phyloP scores from a whole-genome alignment of 2,113 vertebrate species.

The Eretmochelys imbricata region DNA sequence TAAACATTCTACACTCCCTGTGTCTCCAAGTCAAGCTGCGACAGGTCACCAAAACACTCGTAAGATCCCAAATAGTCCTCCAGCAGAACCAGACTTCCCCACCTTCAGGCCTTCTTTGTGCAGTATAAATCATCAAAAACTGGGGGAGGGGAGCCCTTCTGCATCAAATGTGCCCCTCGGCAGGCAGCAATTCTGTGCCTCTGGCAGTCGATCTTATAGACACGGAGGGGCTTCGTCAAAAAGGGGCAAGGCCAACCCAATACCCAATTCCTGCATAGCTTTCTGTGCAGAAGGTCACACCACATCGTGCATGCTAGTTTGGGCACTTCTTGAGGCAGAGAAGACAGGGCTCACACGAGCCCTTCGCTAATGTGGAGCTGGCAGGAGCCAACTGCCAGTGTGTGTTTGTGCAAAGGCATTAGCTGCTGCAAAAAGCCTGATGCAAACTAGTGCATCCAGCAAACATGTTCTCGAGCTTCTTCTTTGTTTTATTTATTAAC shows the following conservation, averaged over 20 bases:
- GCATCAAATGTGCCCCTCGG: fast-evolving
- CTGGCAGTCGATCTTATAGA: not conserved
- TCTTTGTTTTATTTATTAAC: not conserved
- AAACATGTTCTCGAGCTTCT: not conserved
- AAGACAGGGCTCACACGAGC: fast-evolving
- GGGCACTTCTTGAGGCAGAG: not conserved
- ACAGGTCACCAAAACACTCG: not conserved
- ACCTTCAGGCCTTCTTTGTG: not conserved
- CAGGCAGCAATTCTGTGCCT: not conserved
- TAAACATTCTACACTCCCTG: not conserved
- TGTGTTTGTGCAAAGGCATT: not conserved
- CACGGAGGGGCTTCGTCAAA: not conserved
- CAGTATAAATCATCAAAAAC: not conserved
- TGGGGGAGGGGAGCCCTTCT: fast-evolving
- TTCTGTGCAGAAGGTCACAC: not conserved
- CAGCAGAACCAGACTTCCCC: fast-evolving
- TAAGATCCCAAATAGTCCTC: not conserved
- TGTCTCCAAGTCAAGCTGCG: not conserved
- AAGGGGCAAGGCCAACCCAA: not conserved
- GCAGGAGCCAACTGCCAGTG: not conserved
- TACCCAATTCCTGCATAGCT: not conserved
- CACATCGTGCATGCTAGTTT: fast-evolving
- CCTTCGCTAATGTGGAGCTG: not conserved
- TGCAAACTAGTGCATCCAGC: not conserved
- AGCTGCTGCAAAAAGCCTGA: not conserved